phyloP scores from a whole-genome alignment of 2,888 invertebrate species.

The Pemphredon lugubris region DNA sequence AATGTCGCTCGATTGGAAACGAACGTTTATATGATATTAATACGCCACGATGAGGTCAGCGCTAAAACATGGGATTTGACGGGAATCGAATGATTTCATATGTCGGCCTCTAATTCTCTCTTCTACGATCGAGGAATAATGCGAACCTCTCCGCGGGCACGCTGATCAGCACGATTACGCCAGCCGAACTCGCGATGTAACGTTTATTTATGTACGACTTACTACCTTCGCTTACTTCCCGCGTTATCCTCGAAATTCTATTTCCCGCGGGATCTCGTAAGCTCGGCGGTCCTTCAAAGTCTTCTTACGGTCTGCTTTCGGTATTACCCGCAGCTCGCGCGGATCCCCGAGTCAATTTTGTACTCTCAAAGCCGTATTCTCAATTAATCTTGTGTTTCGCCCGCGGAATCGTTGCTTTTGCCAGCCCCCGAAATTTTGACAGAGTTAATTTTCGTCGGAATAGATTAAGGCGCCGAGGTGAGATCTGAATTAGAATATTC shows the following conservation, averaged over 20 bases:
- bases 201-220: constrained; percentile 28
- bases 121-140: too few species aligned
- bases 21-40: constrained; percentile 14
- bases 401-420: constrained; percentile 26
- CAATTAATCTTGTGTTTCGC: constrained; percentile 36
- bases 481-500: background rate
- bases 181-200: too few species aligned
- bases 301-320: constrained; percentile 36
- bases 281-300: constrained; percentile 54
- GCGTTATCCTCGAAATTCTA: constrained; percentile 27
- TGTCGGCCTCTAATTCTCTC: too few species aligned
- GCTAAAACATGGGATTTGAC: constrained; percentile 6
- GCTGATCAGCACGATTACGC: too few species aligned
- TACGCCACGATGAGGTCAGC: constrained; percentile 3
- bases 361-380: constrained; percentile 37
- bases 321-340: constrained; percentile 24
- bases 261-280: constrained; percentile 46
- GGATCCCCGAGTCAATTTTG: constrained; percentile 36
- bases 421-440: constrained; percentile 25
- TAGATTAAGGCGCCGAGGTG: background rate
- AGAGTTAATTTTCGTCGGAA: constrained; percentile 35
- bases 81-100: background rate
- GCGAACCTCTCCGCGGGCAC: too few species aligned
- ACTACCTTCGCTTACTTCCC: constrained; percentile 8
- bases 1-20: background rate